Evolutionary conservation across 1,140 invertebrate genomes (phyloP), one percentile per base, ranked within the genome.

Genomic region (Araneus ventricosus): DNA sequence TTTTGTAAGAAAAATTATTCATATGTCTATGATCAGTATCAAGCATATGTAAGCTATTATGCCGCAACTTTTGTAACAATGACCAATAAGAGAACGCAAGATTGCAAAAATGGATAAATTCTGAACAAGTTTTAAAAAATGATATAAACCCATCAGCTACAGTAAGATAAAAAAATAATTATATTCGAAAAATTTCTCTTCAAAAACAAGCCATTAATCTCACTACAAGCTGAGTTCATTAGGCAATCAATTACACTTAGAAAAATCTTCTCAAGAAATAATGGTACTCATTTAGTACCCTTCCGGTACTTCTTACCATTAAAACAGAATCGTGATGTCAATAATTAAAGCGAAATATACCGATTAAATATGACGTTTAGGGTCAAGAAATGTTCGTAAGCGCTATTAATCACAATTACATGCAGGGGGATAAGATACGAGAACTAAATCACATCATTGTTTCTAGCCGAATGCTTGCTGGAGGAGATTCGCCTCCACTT

Each of bases 251-350:
- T 37, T 75, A 67, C 63, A 67, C 63, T 67, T 63, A 14, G 10
- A 67, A 67, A 67, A 67, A 27, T n/a, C 27, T n/a, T 14, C 24
- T 10, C 63, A 27, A 67, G 63, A 67, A 67, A 67, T 67, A 67
- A 67, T 75, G 30, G 30, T 34, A 30, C 30, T 75, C 34, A 75
- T 75, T 75, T 75, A 75, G 70, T 75, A 75, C 70, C 70, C 70
- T 75, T 75, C 30, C n/a, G n/a, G n/a, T n/a, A n/a, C n/a, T n/a
- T 37, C 4, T 75, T 34, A 6, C 34, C 70, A 75, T 75, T 75
- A 75, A 75, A 20, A 75, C 24, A 27, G 70, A 75, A 37, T 34
- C 63, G 27, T 75, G 30, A 20, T 75, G 30, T 20, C 70, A 34
- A n/a, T 75, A 75, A 75, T 34, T 75, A 37, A 75, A 30, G 30